Percentiles rank a stretch among this genome's conserved stretches.
Evolutionary conservation across 2,888 invertebrate genomes (phyloP).

Genomic region (Lamellibrachia columna): DNA sequence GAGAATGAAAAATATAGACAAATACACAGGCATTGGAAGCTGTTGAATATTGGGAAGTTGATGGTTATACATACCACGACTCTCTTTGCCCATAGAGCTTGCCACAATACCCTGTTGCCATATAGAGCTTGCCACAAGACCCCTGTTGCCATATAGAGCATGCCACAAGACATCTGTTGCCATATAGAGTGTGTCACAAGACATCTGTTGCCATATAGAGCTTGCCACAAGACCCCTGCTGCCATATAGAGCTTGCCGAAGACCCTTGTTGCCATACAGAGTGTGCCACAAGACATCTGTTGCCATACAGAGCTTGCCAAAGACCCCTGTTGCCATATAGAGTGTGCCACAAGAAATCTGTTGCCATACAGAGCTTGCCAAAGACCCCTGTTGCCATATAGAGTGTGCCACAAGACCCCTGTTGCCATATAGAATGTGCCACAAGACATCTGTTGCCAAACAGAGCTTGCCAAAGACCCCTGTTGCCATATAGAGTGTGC

Average conservation of each 20-base stretch:
- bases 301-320: no score
- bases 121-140: not conserved
- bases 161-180: not conserved
- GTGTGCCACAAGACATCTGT: not conserved
- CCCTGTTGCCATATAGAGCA: no score
- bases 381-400: not conserved
- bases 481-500: not conserved
- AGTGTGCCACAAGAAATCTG: not conserved
- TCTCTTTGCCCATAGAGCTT: not conserved
- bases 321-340: not conserved
- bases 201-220: not conserved
- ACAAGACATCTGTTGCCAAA: not conserved
- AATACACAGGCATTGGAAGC: not conserved
- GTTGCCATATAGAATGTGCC: not conserved
- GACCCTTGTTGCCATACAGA: not conserved
- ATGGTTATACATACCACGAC: not conserved
- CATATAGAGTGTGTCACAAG: not conserved
- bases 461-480: not conserved
- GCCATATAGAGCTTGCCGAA: not conserved
- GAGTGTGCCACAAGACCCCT: not conserved
- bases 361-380: no score
- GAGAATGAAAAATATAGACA: not conserved
- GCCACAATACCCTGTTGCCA: not conserved
- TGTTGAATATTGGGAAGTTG: no score
- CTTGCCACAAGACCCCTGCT: not conserved